Evolutionary conservation across 2,888 invertebrate species (phyloP).

Genomic region (Allygus modestus): DNA sequence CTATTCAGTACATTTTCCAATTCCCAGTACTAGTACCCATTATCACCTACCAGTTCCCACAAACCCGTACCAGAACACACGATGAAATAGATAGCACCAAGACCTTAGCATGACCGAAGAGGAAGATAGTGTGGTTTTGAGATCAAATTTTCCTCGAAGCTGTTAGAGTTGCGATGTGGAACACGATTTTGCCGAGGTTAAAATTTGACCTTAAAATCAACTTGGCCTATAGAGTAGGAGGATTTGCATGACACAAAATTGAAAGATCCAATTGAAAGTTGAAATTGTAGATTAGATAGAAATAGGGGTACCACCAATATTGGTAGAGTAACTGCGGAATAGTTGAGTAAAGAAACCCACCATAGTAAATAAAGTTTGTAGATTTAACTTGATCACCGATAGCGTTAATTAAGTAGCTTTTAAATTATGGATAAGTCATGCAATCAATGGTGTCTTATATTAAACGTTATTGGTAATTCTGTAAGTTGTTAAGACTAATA

Average conservation of each 20-base stretch:
- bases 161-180: not conserved
- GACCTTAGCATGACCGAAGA: not conserved
- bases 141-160: not conserved
- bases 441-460: not conserved
- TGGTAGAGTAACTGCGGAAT: not conserved
- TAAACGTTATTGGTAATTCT: constrained; percentile 23
- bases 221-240: not conserved
- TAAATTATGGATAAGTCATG: constrained; percentile 1
- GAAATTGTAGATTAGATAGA: constrained; percentile 5
- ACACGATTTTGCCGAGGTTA: not conserved
- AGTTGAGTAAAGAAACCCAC: not conserved
- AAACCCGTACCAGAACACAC: not conserved
- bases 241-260: constrained; percentile 7
- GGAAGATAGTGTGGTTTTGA: not conserved
- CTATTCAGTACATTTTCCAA: no score
- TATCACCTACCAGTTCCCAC: no score
- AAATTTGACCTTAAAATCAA: not conserved
- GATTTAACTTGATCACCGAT: not conserved
- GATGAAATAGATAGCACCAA: not conserved
- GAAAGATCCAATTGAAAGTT: not conserved
- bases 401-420: not conserved
- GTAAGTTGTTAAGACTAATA: not conserved
- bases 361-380: not conserved
- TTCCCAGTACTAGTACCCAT: no score
- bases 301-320: not conserved